Percentiles rank a stretch among this genome's conserved stretches.
Conservation (phyloP, 2,888 invertebrate genomes). For the Coelinius sp. region DNA sequence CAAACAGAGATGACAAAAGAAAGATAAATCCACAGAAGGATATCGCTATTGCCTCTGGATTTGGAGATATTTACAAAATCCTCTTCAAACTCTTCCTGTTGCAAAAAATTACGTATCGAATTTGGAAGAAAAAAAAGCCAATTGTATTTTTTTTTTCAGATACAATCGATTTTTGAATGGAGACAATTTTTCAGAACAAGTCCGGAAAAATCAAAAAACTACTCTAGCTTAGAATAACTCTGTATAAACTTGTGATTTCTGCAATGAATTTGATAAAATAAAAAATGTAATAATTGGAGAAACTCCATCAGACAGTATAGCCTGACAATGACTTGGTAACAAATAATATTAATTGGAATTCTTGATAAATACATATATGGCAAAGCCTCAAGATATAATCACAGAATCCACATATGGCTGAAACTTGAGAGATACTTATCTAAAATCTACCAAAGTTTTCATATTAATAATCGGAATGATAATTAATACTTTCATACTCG, state of each 20-base stretch:
- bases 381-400: background rate
- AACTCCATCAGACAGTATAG: background rate
- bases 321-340: background rate
- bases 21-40: too few species aligned
- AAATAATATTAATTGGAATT: too few species aligned
- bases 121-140: too few species aligned
- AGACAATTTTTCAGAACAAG: constrained; percentile 72
- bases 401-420: background rate
- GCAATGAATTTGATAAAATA: background rate
- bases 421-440: constrained; percentile 41
- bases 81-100: too few species aligned
- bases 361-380: background rate
- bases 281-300: background rate
- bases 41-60: too few species aligned
- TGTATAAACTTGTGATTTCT: background rate
- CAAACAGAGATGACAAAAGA: too few species aligned
- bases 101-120: too few species aligned
- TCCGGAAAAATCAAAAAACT: constrained; percentile 73
- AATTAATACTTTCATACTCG: constrained; percentile 71
- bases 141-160: constrained; percentile 62
- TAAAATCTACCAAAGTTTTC: constrained; percentile 63
- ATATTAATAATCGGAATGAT: constrained; percentile 71
- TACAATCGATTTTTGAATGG: constrained; percentile 77
- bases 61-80: too few species aligned
- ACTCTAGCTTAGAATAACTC: constrained; percentile 74